phyloP scores from a whole-genome alignment of 2,888 invertebrate species.

The Ochropacha duplaris region DNA sequence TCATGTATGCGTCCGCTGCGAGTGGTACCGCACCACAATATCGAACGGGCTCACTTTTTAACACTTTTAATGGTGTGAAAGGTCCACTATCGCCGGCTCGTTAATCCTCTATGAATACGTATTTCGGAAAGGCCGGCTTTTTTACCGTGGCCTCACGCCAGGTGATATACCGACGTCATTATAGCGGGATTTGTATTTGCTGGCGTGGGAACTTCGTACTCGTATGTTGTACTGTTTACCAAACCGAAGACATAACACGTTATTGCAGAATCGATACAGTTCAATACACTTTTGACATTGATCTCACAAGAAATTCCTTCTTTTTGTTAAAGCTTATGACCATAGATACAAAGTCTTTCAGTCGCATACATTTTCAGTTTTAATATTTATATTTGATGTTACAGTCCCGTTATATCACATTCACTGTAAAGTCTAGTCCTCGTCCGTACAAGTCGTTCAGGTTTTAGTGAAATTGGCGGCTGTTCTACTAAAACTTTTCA shows the following conservation, averaged over 20 bases:
- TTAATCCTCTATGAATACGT: conserved; percentile 60
- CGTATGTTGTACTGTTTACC: neutral
- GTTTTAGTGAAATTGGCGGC: no score
- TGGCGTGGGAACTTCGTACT: neutral
- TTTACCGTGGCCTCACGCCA: conserved; percentile 5
- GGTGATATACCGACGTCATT: conserved; percentile 20
- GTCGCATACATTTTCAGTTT: no score
- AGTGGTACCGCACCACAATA: conserved; percentile 22
- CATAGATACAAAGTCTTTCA: no score
- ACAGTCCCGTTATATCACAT: no score
- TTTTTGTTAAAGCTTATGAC: no score
- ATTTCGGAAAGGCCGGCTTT: conserved; percentile 20
- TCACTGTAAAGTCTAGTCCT: no score
- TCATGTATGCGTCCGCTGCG: conserved; percentile 14
- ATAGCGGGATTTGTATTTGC: conserved; percentile 14
- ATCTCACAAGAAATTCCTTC: no score
- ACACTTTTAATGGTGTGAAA: conserved; percentile 67
- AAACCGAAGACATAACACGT: no score
- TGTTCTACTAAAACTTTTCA: no score
- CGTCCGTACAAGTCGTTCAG: no score
- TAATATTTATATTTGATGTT: no score
- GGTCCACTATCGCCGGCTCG: conserved; percentile 57
- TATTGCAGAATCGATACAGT: neutral
- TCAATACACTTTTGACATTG: neutral
- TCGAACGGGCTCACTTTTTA: conserved; percentile 55